These are phyloP conservation scores for Tympanuchus pallidicinctus DNA, from an alignment of 2,113 vertebrate genomes.

Conservation along the genomic window DNA sequence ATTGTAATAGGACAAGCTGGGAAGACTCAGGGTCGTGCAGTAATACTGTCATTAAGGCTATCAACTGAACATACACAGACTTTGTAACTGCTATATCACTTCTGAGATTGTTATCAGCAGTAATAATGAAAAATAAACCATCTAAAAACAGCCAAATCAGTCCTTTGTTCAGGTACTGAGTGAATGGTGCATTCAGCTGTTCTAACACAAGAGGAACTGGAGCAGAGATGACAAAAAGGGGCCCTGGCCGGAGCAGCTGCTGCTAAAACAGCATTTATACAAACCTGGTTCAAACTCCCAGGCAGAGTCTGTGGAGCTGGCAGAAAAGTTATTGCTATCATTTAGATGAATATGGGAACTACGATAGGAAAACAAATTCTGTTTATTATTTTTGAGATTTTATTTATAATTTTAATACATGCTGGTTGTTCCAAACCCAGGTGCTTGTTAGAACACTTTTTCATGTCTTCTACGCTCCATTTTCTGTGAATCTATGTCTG, in stretches of 20 bases:
- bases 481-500: constrained; percentile 4
- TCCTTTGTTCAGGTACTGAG: not conserved
- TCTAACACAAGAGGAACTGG: not conserved
- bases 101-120: not conserved
- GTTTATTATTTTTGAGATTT: not conserved
- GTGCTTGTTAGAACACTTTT: not conserved
- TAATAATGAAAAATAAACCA: not conserved
- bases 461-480: not conserved
- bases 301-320: not conserved
- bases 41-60: not conserved
- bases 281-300: not conserved
- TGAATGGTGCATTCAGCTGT: not conserved
- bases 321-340: not conserved
- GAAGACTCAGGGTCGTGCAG: not conserved
- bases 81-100: not conserved
- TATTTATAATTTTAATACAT: not conserved
- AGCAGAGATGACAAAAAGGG: not conserved
- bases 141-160: not conserved
- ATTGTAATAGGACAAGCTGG: not conserved
- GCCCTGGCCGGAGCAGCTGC: not conserved
- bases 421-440: not conserved
- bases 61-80: not conserved
- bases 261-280: not conserved
- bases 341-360: not conserved
- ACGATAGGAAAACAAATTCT: not conserved